Evolutionary conservation across 2,797 vertebrate species (phyloP), one percentile per base, ranked within the genome.

Genomic region (Lagocephalus sceleratus): DNA sequence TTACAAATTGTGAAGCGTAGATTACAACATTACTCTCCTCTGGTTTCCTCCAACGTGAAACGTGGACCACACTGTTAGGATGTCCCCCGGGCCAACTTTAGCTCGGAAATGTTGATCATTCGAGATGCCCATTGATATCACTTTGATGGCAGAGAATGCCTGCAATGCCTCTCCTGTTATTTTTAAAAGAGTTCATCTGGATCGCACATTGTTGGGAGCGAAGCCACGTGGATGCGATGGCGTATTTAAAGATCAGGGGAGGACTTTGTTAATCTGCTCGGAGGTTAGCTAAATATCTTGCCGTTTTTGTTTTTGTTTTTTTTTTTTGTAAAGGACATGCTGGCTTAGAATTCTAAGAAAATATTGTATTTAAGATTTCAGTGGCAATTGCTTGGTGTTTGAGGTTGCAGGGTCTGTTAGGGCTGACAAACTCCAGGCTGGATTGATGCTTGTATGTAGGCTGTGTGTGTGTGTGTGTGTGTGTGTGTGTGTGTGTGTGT

Each of bases 31-130:
- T 50, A 67, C 54, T 61, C 38, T 48, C 25, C 25, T 51, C 59
- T 45, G 48, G 50, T 49, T 60, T 55, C 49, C 38, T 29, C 63
- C 52, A 76, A 75, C 71, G 75, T 59, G 63, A 75, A 63, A 43
- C 54, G 55, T 47, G 29, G 72, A 63, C 60, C 54, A 54, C 60
- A 51, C 57, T 73, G 76, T 68, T 57, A 54, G 71, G 71, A 72
- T 66, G 65, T 68, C 73, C 76, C 72, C 22, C 47, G 71, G 75
- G 71, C 65, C 78, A 63, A 62, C 76, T 85, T 85, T 87, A 86
- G 82, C 81, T 67, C 68, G 64, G 78, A 78, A 65, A 75, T 82
- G 72, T 73, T 83, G 82, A 87, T 78, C 78, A 73, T 83, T 71
- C 68, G 71, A 73, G 62, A 82, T 72, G 69, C 72, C 70, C 55